Base-by-base conservation (phyloP, 2,888 invertebrate species). In the Metellina segmentata region DNA sequence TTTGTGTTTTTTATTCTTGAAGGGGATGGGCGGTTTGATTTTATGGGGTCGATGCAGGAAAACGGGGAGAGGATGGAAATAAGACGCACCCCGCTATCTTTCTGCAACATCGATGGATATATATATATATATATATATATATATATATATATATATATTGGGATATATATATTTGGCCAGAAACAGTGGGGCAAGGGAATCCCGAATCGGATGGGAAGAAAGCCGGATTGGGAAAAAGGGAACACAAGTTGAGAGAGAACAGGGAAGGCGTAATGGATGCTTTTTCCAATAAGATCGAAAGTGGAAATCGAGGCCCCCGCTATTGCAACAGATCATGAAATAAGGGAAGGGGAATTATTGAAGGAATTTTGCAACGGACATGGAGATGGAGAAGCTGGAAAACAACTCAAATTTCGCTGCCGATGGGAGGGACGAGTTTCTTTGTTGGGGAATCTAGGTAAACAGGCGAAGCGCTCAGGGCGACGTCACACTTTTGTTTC, bases 221-320 rank as follows among this genome's bases (percentile, higher is more conserved):
- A 69, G 69, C n/a, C 69, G 69, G 69, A 69, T 69, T 69, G 69
- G n/a, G n/a, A n/a, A 69, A n/a, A 69, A 69, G n/a, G 69, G n/a
- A 69, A 69, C 13, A 69, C 13, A 16, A 69, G 69, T 16, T 5
- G 19, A 20, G 74, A 34, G 13, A 61, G 61, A 16, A 13, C 61
- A 11, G 11, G 8, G 61, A 16, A 16, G 11, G 48, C 82, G 83
- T 91, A 91, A 91, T 87, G 87, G 91, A 91, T 91, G 87, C 87
- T 20, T 91, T 91, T 91, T 91, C 91, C 81, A 91, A 91, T 83
- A 82, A 75, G 87, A 91, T 91, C 91, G 91, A 91, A 91, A 88
- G 87, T 82, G 82, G 82, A 91, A 87, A 91, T 90, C 90, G 74
- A 85, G 79, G 61, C 90, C 81, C 71, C 20, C 79, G 79, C 85